These are phyloP conservation scores for Taeniopygia guttata DNA, from an alignment of 2,797 vertebrate species.

Conservation along the genomic window DNA sequence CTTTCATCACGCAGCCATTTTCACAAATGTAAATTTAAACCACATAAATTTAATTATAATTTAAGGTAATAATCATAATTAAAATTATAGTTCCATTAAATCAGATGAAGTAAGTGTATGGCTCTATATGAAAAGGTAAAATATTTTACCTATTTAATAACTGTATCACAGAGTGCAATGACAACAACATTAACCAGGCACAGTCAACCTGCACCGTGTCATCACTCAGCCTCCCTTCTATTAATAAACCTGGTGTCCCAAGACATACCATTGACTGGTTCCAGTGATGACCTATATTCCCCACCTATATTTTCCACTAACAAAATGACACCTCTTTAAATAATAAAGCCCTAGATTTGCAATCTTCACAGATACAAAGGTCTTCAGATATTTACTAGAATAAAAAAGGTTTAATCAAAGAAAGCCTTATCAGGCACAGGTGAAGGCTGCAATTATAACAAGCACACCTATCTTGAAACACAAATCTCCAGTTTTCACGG, in stretches of 20 bases:
- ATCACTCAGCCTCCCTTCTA: conserved; percentile 45
- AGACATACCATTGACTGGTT: conserved; percentile 19
- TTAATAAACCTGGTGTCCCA: conserved; percentile 58
- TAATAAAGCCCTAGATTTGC: conserved; percentile 41
- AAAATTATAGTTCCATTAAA: conserved; percentile 81
- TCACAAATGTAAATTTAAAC: conserved; percentile 80
- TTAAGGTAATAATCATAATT: conserved; percentile 82
- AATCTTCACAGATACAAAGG: conserved; percentile 37
- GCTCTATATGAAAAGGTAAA: conserved; percentile 74
- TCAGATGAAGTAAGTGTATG: conserved; percentile 76
- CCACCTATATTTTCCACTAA: conserved; percentile 43
- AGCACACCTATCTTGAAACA: neutral
- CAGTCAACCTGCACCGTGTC: conserved; percentile 41
- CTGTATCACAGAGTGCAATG: conserved; percentile 73
- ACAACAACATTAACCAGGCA: conserved; percentile 75
- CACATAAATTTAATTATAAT: conserved; percentile 80
- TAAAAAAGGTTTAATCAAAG: conserved; percentile 33
- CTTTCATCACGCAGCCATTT: conserved; percentile 78
- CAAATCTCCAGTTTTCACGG: neutral
- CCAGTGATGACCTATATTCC: conserved; percentile 52
- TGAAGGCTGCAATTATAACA: neutral
- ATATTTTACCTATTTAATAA: conserved; percentile 80
- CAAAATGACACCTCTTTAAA: conserved; percentile 14
- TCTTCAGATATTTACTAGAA: conserved; percentile 24
- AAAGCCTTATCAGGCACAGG: neutral